Conservation (phyloP, 2,888 invertebrate species). For the Nasonovia ribisnigri region DNA sequence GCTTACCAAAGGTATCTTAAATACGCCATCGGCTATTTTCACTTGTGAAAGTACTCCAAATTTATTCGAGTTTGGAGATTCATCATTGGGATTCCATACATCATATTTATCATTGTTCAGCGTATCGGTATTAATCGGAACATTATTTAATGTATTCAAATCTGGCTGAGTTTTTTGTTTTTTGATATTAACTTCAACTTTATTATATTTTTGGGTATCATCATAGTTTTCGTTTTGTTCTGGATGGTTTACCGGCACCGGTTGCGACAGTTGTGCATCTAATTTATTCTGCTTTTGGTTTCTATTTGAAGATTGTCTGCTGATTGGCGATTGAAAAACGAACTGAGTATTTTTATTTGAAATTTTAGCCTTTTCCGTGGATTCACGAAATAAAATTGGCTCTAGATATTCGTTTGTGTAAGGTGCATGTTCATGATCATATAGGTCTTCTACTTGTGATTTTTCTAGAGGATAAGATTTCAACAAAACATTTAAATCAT, state of each 20-base stretch:
- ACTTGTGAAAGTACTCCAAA: slow-evolving; percentile 18
- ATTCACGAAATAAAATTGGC: slow-evolving; percentile 27
- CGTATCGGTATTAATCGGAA: not conserved
- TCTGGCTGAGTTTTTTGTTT: not conserved
- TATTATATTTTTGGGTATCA: not conserved
- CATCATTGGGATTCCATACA: not conserved
- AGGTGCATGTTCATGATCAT: slow-evolving; percentile 19
- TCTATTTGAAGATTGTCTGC: not conserved
- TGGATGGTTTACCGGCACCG: not conserved
- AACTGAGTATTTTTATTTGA: not conserved
- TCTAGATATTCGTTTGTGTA: slow-evolving; percentile 10
- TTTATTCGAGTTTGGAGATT: not conserved
- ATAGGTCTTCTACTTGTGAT: not conserved
- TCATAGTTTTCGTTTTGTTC: not conserved
- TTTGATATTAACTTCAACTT: not conserved
- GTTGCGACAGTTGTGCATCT: not conserved
- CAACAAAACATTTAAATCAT: not conserved
- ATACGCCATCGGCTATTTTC: slow-evolving; percentile 26
- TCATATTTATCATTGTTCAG: not conserved
- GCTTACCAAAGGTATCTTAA: slow-evolving; percentile 39
- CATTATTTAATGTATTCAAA: not conserved
- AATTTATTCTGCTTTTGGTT: not conserved
- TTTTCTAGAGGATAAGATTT: not conserved
- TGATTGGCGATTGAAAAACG: not conserved
- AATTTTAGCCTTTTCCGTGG: not conserved